These are phyloP conservation scores for Atractosteus spatula DNA, from an alignment of 2,113 vertebrate genomes.

Conservation along the genomic window DNA sequence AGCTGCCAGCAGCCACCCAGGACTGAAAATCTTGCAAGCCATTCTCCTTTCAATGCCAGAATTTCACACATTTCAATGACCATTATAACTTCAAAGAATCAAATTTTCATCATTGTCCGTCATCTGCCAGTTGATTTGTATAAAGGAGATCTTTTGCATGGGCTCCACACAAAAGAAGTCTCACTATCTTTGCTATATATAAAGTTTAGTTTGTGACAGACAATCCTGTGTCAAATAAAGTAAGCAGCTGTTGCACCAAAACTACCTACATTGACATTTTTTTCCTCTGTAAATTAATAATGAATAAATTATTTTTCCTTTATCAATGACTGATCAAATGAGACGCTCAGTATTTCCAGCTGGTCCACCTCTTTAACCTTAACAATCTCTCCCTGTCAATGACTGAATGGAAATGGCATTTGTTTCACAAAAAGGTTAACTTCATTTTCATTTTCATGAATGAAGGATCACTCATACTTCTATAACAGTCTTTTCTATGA, in stretches of 20 bases:
- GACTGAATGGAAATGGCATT: conserved; percentile 54
- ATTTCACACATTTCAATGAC: conserved; percentile 98
- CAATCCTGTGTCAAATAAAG: conserved; percentile 78
- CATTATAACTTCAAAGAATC: conserved; percentile 98
- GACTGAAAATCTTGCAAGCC: conserved; percentile 77
- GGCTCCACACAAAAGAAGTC: conserved; percentile 81
- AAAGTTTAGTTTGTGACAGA: conserved; percentile 73
- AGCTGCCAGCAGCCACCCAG: conserved; percentile 88
- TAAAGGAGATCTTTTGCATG: conserved; percentile 83
- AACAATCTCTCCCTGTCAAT: conserved; percentile 76
- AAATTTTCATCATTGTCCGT: conserved; percentile 97
- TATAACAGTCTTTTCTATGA: too few species aligned
- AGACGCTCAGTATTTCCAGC: conserved; percentile 82
- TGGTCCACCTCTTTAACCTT: conserved; percentile 85
- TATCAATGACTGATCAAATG: conserved; percentile 73
- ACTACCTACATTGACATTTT: conserved; percentile 71
- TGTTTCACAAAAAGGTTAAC: conserved; percentile 47
- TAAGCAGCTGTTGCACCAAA: conserved; percentile 71
- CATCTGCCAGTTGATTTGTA: conserved; percentile 88
- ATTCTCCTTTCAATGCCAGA: conserved; percentile 87
- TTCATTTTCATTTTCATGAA: neutral
- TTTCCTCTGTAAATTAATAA: conserved; percentile 71
- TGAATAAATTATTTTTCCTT: conserved; percentile 73
- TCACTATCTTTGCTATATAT: conserved; percentile 72
- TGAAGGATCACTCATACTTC: too few species aligned